Evolutionary conservation across 2,888 invertebrate genomes (phyloP).

Genomic region (Dione vanillae): DNA sequence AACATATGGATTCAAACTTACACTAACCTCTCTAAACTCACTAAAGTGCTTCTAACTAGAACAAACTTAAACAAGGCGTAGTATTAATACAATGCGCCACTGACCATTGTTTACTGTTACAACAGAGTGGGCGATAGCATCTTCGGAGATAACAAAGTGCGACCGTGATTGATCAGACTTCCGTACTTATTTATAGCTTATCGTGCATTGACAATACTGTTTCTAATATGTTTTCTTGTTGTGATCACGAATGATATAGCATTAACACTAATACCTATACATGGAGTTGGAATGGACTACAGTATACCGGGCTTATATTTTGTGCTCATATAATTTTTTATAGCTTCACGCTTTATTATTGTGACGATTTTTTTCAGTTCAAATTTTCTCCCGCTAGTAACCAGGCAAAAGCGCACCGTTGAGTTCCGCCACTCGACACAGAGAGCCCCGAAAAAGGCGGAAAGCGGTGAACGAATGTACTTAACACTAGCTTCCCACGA

Average conservation of each 20-base stretch:
- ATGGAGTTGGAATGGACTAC: not conserved
- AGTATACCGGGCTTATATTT: too few species aligned
- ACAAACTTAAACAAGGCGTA: not conserved
- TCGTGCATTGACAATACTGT: slow-evolving; percentile 9
- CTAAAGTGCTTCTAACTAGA: not conserved
- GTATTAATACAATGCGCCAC: not conserved
- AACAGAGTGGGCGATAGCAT: slow-evolving; percentile 26
- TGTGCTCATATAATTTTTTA: too few species aligned
- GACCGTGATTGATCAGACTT: slow-evolving; percentile 29
- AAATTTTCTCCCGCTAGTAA: too few species aligned
- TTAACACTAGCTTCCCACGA: too few species aligned
- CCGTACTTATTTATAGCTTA: slow-evolving; percentile 26
- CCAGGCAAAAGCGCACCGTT: too few species aligned
- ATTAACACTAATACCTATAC: not conserved
- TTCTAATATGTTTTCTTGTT: not conserved
- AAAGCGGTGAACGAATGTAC: too few species aligned
- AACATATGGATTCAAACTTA: not conserved
- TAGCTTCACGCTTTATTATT: too few species aligned
- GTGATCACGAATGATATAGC: slow-evolving; percentile 3
- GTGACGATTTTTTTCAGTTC: too few species aligned
- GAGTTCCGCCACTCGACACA: too few species aligned
- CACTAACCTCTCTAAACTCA: not conserved
- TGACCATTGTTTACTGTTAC: slow-evolving; percentile 29
- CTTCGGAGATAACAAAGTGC: slow-evolving; percentile 26
- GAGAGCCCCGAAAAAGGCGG: too few species aligned